Evolutionary conservation across 2,113 vertebrate genomes (phyloP), one percentile per base, ranked within the genome.

Genomic region (Sylvietta virens): DNA sequence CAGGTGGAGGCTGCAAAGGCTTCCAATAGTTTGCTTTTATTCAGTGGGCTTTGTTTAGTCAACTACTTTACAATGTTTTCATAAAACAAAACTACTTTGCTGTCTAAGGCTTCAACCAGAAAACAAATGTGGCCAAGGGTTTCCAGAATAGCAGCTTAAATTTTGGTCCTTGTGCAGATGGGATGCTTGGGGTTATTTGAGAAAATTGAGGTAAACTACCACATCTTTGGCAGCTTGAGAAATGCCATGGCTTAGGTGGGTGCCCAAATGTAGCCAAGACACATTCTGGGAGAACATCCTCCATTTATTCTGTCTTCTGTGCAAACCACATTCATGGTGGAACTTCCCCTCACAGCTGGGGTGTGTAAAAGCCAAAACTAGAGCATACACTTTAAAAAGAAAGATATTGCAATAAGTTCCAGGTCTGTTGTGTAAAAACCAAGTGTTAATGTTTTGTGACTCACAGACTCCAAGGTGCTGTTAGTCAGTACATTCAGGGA

Each of bases 241-340:
- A 95, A 72, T 58, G 31, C 13, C 6, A 6, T 21, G 35, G 58
- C 21, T 81, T 78, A n/a, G 35, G 42, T 8, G 31, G 40, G 37
- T 73, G 42, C 51, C 44, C 5, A 3, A 33, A 67, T 19, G 20
- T 72, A 71, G 20, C 37, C 2, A 5, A 51, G 21, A 47, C 0
- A 1, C 0, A 0, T 73, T 35, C 22, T 73, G 39, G 56, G 31
- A 78, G 54, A 71, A 60, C 7, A 44, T 23, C 5, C 16, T 51
- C 6, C 16, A 30, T 33, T 64, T 71, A 28, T 62, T n/a, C 35
- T 47, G 21, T 45, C 48, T 79, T 45, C 19, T 67, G 30, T 50
- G 62, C 33, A 51, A 74, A 81, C 16, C 2, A 4, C 33, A 21
- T 44, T 58, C 24, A 8, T 31, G 15, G 16, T 17, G 33, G 61